phyloP scores from a whole-genome alignment of 2,113 vertebrate species.

The Nansenia antarctica region DNA sequence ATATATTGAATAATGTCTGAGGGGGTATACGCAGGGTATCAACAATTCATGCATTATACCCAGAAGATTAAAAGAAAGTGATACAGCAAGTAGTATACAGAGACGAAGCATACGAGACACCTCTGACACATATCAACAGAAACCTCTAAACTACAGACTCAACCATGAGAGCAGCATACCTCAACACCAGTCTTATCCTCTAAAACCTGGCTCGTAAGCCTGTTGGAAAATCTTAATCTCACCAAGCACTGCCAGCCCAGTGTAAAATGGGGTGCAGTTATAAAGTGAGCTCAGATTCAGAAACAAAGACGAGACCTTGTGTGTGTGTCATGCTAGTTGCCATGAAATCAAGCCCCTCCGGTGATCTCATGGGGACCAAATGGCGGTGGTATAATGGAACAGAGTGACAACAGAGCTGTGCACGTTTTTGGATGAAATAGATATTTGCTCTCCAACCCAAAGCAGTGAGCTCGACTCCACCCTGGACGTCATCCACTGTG shows the following conservation, averaged over 20 bases:
- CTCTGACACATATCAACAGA: neutral
- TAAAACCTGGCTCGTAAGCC: slow-evolving; percentile 34
- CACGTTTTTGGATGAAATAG: slow-evolving; percentile 53
- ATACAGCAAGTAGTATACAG: neutral
- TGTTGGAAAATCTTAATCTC: slow-evolving; percentile 62
- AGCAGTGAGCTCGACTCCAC: neutral
- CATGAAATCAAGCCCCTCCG: slow-evolving; percentile 24
- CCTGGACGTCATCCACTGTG: slow-evolving; percentile 29
- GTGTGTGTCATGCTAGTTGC: slow-evolving; percentile 24
- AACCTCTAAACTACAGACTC: too few species aligned
- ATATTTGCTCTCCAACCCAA: slow-evolving; percentile 3
- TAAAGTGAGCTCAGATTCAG: slow-evolving; percentile 61
- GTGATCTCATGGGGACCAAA: slow-evolving; percentile 68
- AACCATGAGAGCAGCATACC: slow-evolving; percentile 26
- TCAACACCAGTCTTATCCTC: slow-evolving; percentile 43
- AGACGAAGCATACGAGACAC: neutral
- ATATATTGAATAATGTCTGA: too few species aligned
- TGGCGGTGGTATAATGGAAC: slow-evolving; percentile 62
- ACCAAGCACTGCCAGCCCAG: slow-evolving; percentile 31
- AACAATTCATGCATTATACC: too few species aligned
- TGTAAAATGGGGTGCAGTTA: slow-evolving; percentile 56
- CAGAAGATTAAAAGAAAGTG: too few species aligned
- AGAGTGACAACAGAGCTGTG: slow-evolving; percentile 56
- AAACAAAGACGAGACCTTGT: slow-evolving; percentile 55
- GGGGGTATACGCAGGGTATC: too few species aligned